Evolutionary conservation across 2,888 invertebrate genomes (phyloP).

Genomic region (Drosophila koepferae): DNA sequence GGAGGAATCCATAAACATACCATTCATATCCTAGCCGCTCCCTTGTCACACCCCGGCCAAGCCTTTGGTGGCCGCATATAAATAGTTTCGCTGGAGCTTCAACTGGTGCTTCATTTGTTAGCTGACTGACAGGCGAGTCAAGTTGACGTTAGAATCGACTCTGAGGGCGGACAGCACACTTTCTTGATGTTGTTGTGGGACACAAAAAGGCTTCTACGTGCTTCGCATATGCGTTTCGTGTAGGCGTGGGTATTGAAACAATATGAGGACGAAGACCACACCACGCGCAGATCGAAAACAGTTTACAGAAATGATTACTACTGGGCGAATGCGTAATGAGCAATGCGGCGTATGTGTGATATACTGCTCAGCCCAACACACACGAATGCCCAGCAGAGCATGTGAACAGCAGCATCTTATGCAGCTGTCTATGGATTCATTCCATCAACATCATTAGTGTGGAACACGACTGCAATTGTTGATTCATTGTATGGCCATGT

Average conservation of each 20-base stretch:
- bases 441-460: constrained; percentile 25
- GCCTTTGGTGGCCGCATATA: constrained; percentile 49
- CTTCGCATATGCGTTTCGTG: constrained; percentile 31
- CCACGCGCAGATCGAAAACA: constrained; percentile 63
- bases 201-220: constrained; percentile 60
- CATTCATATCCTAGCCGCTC: constrained; percentile 32
- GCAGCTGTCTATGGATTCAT: constrained; percentile 22
- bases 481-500: constrained; percentile 23
- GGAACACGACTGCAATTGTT: constrained; percentile 32
- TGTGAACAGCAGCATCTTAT: constrained; percentile 10
- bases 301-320: constrained; percentile 75
- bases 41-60: constrained; percentile 23
- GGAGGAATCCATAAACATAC: constrained; percentile 20
- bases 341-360: constrained; percentile 65
- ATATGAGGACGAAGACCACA: constrained; percentile 21
- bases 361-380: constrained; percentile 20
- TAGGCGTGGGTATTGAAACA: constrained; percentile 1
- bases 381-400: constrained; percentile 12
- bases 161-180: constrained; percentile 29
- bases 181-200: constrained; percentile 7
- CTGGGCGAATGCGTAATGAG: constrained; percentile 71
- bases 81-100: constrained; percentile 61
- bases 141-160: constrained; percentile 40
- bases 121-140: constrained; percentile 61
- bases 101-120: constrained; percentile 64